Percentiles rank a stretch among this genome's conserved stretches.
These are phyloP conservation scores for Vannuccia rotundouncinata DNA, from an alignment of 2,888 invertebrate genomes.

Conservation along the genomic window DNA sequence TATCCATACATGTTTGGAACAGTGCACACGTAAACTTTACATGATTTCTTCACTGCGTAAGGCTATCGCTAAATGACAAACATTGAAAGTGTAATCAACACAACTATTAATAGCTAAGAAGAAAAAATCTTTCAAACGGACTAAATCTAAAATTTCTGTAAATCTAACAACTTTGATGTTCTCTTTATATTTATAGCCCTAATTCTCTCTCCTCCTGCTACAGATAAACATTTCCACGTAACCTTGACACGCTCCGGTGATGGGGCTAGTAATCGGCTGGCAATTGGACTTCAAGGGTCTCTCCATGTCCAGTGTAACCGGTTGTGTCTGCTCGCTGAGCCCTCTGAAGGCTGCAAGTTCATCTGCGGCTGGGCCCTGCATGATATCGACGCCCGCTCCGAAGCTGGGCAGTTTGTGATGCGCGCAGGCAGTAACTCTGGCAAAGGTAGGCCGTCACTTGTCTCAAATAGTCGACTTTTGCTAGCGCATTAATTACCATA, in stretches of 20 bases:
- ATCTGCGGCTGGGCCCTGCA: slow-evolving; percentile 32
- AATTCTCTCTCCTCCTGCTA: not conserved
- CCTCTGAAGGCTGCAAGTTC: slow-evolving; percentile 34
- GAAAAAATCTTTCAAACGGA: no score
- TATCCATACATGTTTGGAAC: no score
- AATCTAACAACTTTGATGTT: no score
- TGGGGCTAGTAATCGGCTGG: slow-evolving; percentile 29
- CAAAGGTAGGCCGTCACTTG: not conserved
- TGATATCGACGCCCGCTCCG: not conserved
- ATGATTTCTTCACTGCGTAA: no score
- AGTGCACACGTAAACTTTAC: no score
- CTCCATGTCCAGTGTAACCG: slow-evolving; percentile 32
- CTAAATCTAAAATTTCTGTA: no score
- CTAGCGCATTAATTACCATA: no score
- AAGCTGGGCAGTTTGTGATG: not conserved
- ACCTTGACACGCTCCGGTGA: slow-evolving; percentile 12
- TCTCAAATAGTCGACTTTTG: no score
- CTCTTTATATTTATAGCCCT: no score
- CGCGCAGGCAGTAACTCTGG: not conserved
- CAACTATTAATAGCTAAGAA: no score
- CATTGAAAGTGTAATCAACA: no score
- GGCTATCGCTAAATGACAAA: no score
- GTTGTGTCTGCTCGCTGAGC: slow-evolving; percentile 35
- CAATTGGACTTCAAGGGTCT: slow-evolving; percentile 32
- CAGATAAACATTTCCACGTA: slow-evolving; percentile 2